Evolutionary conservation across 2,797 vertebrate genomes (phyloP).

Genomic region (Hephaestus fuliginosus): DNA sequence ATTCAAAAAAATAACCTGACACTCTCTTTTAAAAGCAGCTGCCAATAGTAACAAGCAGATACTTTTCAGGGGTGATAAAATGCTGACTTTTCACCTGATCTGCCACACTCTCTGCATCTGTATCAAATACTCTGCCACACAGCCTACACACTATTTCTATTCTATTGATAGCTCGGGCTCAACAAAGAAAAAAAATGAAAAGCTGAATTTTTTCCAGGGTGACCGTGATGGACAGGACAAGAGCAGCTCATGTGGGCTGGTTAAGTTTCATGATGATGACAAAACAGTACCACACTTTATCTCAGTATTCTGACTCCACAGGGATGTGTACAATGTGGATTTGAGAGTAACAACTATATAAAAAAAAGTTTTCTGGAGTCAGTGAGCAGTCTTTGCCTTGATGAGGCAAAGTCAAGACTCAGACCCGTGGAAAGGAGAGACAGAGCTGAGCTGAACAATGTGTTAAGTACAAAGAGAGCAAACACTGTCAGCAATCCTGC

Average conservation of each 20-base stretch:
- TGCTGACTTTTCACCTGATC: slow-evolving; percentile 33
- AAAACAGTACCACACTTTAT: background rate
- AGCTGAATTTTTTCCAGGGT: background rate
- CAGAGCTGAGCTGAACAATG: background rate
- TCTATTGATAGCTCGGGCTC: slow-evolving; percentile 4
- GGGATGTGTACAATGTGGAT: background rate
- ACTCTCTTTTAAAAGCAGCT: slow-evolving; percentile 27
- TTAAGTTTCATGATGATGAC: background rate
- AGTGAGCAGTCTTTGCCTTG: background rate
- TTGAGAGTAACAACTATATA: background rate
- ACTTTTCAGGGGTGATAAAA: background rate
- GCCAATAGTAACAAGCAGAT: slow-evolving; percentile 25
- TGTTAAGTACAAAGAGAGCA: background rate
- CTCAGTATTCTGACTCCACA: background rate
- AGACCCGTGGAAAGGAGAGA: slow-evolving; percentile 4
- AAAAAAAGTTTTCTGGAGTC: background rate
- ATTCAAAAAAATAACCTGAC: background rate
- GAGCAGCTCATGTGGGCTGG: background rate
- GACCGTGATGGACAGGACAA: no score
- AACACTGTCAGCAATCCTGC: background rate
- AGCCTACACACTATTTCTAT: slow-evolving; percentile 18
- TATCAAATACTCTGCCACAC: slow-evolving; percentile 25
- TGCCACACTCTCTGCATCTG: background rate
- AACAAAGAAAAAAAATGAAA: background rate
- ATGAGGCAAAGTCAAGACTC: background rate